These are phyloP conservation scores for Tragelaphus oryx DNA, from an alignment of 2,797 vertebrate species.

Conservation along the genomic window DNA sequence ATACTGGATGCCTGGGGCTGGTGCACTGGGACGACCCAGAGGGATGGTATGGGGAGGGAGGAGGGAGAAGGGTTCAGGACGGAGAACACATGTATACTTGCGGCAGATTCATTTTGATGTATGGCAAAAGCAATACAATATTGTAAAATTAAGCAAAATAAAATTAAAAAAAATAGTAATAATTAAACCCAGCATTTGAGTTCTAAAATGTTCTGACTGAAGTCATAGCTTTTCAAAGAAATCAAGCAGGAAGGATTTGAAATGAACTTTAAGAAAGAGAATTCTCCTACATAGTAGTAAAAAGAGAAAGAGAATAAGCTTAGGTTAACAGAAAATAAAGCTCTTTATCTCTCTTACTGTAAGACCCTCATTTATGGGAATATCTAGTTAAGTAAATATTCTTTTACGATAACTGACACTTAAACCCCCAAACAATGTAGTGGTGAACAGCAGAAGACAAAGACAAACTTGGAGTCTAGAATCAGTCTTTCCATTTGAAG, in stretches of 20 bases:
- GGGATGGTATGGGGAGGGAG: no score
- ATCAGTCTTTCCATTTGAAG: neutral
- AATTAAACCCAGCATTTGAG: neutral
- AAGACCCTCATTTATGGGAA: neutral
- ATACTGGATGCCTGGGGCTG: no score
- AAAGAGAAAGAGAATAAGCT: neutral
- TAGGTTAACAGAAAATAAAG: constrained; percentile 26
- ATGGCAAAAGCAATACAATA: no score
- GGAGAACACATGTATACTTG: no score
- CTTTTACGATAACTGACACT: neutral
- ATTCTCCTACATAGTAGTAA: neutral
- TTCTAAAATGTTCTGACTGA: neutral
- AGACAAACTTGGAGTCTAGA: neutral
- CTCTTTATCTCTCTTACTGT: neutral
- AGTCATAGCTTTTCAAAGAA: constrained; percentile 12
- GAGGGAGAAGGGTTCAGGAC: no score
- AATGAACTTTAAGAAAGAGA: neutral
- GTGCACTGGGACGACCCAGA: no score
- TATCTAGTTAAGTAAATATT: constrained; percentile 10
- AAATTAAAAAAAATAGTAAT: no score
- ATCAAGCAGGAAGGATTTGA: neutral
- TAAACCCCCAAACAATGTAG: neutral
- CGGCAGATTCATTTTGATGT: no score
- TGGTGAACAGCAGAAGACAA: neutral
- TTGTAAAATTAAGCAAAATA: no score